Evolutionary conservation across 2,797 vertebrate species (phyloP), one percentile per base, ranked within the genome.

Genomic region (Labroides dimidiatus): DNA sequence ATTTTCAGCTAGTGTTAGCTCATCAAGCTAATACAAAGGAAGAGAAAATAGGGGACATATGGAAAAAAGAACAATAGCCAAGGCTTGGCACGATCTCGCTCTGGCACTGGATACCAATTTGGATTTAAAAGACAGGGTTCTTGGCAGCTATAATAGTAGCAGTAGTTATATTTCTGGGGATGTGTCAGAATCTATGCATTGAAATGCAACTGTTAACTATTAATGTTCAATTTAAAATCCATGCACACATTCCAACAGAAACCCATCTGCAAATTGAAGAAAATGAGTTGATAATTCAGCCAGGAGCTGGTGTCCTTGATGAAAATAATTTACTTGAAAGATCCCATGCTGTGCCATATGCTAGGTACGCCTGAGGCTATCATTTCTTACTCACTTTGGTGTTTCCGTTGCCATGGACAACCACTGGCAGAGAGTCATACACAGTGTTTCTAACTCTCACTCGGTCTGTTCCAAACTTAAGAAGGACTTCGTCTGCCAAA

Each of bases 361-460:
- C 52, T 17, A 53, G 33, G 12, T 55, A 42, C 41, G 23, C 53
- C 47, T 2, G 6, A 41, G 17, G 36, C 47, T n/a, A 2, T 13
- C 4, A 57, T 64, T 64, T 72, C 33, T 47, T 23, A 94, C 95
- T 95, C 87, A 99, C 98, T 94, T 98, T 99, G 76, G 96, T 98
- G 82, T 97, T 97, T 69, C 94, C 94, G 71, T 99, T 99, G 87
- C 98, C 98, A 77, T 99, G 97, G 90, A 99, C 72, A 3, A 93
- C 90, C 71, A 96, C 89, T 0, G 98, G 98, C 52, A 99, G 87
- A 0, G 96, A 96, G 87, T 99, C 95, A 21, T 97, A 96, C 49
- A 90, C 89, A 0, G 94, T 95, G 93, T 99, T 99, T 78, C 96
- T 95, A 52, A 95, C 95, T 92, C 97, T 94, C 45, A 96, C 96